These are phyloP conservation scores for Merodon equestris DNA, from an alignment of 2,888 invertebrate species.

Conservation along the genomic window DNA sequence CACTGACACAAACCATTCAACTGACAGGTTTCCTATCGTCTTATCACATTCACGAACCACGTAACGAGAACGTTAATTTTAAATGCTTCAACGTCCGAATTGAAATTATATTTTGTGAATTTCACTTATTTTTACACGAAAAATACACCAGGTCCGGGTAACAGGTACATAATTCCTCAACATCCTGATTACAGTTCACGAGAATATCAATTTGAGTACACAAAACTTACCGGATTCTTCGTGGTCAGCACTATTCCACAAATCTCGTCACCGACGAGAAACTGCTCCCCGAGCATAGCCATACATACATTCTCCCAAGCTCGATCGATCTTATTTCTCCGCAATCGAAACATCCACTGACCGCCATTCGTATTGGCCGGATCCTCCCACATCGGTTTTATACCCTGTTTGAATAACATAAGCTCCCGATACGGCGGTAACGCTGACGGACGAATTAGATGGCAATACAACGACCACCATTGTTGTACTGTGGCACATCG, in stretches of 20 bases:
- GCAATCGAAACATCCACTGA: constrained; percentile 97
- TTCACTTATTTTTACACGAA: no score
- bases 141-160: no score
- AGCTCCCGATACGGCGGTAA: constrained; percentile 94
- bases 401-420: constrained; percentile 97
- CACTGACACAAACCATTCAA: no score
- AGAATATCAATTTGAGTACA: no score
- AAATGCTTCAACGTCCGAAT: no score
- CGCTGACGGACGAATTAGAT: constrained; percentile 93
- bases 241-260: constrained; percentile 98
- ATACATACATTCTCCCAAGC: constrained; percentile 99
- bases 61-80: no score
- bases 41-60: no score
- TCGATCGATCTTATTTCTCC: constrained; percentile 95
- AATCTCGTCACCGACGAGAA: constrained; percentile 98
- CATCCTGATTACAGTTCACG: no score
- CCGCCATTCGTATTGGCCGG: constrained; percentile 97
- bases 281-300: constrained; percentile 99
- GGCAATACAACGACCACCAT: constrained; percentile 98
- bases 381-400: constrained; percentile 99
- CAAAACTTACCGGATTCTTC: constrained; percentile 85
- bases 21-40: no score
- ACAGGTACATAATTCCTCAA: no score
- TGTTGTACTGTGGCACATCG: constrained; percentile 96
- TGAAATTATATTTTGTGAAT: no score